These are phyloP conservation scores for Meda fulgida DNA, from an alignment of 2,797 vertebrate species.

Conservation along the genomic window DNA sequence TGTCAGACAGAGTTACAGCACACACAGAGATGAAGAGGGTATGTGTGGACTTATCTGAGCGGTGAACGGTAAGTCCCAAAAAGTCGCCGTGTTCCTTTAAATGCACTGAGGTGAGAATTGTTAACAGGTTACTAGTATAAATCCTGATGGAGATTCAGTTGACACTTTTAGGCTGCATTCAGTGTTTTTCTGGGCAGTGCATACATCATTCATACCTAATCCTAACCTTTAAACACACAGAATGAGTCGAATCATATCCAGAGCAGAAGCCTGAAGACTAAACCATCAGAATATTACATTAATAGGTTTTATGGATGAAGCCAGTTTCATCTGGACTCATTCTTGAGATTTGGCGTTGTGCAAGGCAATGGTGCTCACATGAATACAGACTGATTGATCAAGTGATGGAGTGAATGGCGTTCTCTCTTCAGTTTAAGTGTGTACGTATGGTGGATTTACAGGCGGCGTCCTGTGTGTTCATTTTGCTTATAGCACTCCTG, in stretches of 20 bases:
- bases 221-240: background rate
- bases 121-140: background rate
- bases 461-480: constrained; percentile 59
- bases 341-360: constrained; percentile 10
- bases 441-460: constrained; percentile 62
- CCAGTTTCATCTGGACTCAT: constrained; percentile 17
- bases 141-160: background rate
- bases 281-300: background rate
- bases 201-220: background rate
- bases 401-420: constrained; percentile 45
- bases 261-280: background rate
- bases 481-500: constrained; percentile 63
- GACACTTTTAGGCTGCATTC: background rate
- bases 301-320: background rate
- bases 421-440: constrained; percentile 51
- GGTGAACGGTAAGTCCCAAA: too few relatives aligned
- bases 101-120: background rate
- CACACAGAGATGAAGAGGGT: too few relatives aligned
- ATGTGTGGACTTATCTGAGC: too few relatives aligned
- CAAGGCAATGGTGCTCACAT: constrained; percentile 4
- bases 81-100: background rate
- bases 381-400: constrained; percentile 52
- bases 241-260: background rate
- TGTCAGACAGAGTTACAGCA: too few relatives aligned
- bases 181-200: background rate